Evolutionary conservation across 1,140 invertebrate species (phyloP).

Genomic region (Aphidius ervi): DNA sequence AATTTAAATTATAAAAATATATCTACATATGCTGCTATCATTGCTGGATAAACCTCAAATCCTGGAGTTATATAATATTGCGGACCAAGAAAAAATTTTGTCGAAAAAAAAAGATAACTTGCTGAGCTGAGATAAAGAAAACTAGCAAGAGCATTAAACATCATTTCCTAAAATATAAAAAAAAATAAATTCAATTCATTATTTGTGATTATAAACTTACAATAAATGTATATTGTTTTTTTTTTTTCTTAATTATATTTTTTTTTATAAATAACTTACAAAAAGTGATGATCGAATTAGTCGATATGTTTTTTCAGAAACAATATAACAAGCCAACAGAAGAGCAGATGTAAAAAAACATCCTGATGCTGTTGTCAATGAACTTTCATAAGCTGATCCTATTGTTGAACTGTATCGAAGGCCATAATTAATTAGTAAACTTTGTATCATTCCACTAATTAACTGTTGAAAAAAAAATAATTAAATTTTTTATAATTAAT

Average conservation of each 20-base stretch:
- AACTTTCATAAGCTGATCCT: conserved; percentile 69
- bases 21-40: conserved; percentile 81
- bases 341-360: conserved; percentile 70
- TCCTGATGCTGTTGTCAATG: conserved; percentile 69
- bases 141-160: conserved; percentile 71
- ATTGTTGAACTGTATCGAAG: conserved; percentile 62
- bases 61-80: conserved; percentile 56
- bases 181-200: neutral
- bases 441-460: conserved; percentile 71
- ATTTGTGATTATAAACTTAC: neutral
- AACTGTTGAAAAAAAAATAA: conserved; percentile 51
- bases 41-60: conserved; percentile 73
- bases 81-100: conserved; percentile 69
- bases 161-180: conserved; percentile 63
- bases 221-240: conserved; percentile 1
- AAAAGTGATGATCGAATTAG: conserved; percentile 73
- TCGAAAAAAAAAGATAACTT: conserved; percentile 70
- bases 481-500: conserved; percentile 15
- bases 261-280: conserved; percentile 57
- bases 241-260: too few species aligned
- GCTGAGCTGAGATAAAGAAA: conserved; percentile 72
- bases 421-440: conserved; percentile 70
- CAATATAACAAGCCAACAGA: conserved; percentile 67
- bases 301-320: conserved; percentile 70
- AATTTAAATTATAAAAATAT: neutral